These are phyloP conservation scores for Augiades crinisus DNA, from an alignment of 2,888 invertebrate species.

Conservation along the genomic window DNA sequence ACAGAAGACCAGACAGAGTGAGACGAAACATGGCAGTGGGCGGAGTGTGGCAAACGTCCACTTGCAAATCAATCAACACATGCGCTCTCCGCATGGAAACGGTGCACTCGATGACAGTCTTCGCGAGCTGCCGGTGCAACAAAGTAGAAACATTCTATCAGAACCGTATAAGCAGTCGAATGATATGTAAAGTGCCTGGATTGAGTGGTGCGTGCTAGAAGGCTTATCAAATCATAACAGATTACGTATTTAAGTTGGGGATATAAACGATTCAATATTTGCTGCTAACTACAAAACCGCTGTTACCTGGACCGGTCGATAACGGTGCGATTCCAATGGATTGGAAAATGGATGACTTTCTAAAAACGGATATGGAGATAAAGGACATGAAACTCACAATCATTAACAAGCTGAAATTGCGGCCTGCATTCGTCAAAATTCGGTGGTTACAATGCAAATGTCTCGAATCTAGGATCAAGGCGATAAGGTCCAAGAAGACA, in stretches of 20 bases:
- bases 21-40: conserved; percentile 18
- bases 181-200: neutral
- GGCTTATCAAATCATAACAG: neutral
- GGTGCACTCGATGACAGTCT: neutral
- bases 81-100: conserved; percentile 10
- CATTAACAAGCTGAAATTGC: neutral
- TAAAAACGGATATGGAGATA: neutral
- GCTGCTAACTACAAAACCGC: no score
- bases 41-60: conserved; percentile 9
- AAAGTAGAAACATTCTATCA: neutral
- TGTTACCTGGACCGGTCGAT: neutral
- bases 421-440: neutral
- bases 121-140: conserved; percentile 1
- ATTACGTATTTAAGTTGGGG: neutral
- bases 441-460: neutral
- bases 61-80: conserved; percentile 15
- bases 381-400: neutral
- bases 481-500: neutral
- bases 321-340: neutral
- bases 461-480: neutral
- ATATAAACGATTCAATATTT: neutral
- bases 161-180: neutral
- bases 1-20: conserved; percentile 11
- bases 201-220: neutral
- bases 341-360: neutral